These are phyloP conservation scores for Siderastrea radians DNA, from an alignment of 92 coral and sea anemone genomes.

Conservation along the genomic window DNA sequence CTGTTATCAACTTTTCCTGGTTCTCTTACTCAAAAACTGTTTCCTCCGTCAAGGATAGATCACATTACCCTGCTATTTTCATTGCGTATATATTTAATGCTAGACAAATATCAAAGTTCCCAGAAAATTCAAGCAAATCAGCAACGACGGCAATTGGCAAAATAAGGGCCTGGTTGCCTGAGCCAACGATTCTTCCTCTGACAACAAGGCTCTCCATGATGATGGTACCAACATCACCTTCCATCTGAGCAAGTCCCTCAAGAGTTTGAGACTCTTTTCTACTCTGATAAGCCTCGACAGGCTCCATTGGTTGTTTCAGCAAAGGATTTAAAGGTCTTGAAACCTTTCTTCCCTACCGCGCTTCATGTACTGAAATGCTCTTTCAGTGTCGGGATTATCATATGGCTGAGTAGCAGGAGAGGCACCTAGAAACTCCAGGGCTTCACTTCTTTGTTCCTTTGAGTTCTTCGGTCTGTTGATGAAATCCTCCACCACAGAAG, in stretches of 20 bases:
- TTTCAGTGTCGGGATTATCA: neutral
- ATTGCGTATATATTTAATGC: constrained; percentile 75
- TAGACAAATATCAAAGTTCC: constrained; percentile 66
- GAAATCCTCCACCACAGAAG: neutral
- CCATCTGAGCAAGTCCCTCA: neutral
- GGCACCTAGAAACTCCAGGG: neutral
- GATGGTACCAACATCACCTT: constrained; percentile 58
- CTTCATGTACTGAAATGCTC: constrained; percentile 59
- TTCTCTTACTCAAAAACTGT: neutral
- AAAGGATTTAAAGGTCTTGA: constrained; percentile 17
- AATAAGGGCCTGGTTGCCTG: constrained; percentile 46
- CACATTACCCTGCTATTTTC: constrained; percentile 69
- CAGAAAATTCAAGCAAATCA: constrained; percentile 37
- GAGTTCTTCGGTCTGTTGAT: neutral
- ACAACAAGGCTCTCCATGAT: neutral
- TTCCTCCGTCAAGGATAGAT: constrained; percentile 14
- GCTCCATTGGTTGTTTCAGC: constrained; percentile 21
- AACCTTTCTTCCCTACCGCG: constrained; percentile 68
- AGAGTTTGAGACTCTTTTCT: no score
- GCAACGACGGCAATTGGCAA: constrained; percentile 64
- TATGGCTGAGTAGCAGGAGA: neutral
- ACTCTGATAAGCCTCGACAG: no score
- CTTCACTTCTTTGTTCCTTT: neutral
- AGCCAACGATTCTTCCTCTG: constrained; percentile 77
- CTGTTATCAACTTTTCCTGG: neutral